phyloP scores from a whole-genome alignment of 1,140 invertebrate genomes.

The Tigriopus japonicus region DNA sequence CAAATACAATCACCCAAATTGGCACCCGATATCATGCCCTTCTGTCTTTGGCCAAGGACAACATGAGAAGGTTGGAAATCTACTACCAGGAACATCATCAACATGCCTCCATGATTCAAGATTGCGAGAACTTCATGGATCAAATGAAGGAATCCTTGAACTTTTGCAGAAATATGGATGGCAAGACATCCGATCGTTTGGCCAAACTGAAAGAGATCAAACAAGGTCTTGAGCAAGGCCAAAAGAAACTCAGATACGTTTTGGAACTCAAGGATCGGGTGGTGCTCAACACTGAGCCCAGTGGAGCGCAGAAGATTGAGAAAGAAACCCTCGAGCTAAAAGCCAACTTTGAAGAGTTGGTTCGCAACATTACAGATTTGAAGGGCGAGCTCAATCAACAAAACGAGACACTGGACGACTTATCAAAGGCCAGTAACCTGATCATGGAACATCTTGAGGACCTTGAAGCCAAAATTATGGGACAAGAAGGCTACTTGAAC shows the following conservation, averaged over 20 bases:
- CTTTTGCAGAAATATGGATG: too few relatives aligned
- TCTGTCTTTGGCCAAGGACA: conserved; percentile 74
- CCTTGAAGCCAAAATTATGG: conserved; percentile 53
- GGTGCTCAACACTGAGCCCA: conserved; percentile 71
- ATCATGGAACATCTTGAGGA: conserved; percentile 60
- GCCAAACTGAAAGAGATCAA: conserved; percentile 42
- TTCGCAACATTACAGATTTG: conserved; percentile 54
- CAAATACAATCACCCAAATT: conserved; percentile 77
- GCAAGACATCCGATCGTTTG: too few relatives aligned
- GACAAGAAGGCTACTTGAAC: conserved; percentile 39
- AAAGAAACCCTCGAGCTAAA: conserved; percentile 72
- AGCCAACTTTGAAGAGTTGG: conserved; percentile 63
- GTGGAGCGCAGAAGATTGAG: conserved; percentile 62
- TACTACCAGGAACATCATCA: conserved; percentile 51
- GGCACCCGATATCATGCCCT: conserved; percentile 84
- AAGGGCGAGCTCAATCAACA: conserved; percentile 47
- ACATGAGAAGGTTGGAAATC: conserved; percentile 68
- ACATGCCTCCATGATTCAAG: conserved; percentile 57
- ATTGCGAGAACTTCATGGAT: conserved; percentile 78
- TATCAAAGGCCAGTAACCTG: conserved; percentile 36
- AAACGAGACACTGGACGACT: conserved; percentile 56
- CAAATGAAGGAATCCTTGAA: conserved; percentile 30
- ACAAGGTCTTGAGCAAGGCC: conserved; percentile 68
- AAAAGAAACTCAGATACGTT: conserved; percentile 64
- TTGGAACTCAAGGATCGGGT: conserved; percentile 79